Evolutionary conservation across 2,888 invertebrate genomes (phyloP).

Genomic region (Chouioia cunea): DNA sequence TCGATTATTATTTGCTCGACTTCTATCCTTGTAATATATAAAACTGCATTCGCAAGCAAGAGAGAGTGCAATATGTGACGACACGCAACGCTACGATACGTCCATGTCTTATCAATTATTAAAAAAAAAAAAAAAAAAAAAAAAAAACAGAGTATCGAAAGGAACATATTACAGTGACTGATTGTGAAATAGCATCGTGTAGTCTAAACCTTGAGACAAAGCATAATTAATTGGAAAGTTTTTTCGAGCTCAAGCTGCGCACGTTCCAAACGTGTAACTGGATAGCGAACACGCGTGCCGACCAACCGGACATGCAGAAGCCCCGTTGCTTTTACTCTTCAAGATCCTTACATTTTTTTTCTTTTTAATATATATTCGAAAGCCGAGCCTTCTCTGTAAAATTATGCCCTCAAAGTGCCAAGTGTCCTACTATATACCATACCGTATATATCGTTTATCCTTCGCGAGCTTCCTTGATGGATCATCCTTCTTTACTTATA

Average conservation of each 20-base stretch:
- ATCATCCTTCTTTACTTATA: too few relatives aligned
- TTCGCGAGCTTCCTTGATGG: slow-evolving; percentile 5
- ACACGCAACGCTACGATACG: too few relatives aligned
- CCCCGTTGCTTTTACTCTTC: slow-evolving; percentile 15
- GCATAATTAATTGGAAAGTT: slow-evolving; percentile 23
- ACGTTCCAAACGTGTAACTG: slow-evolving; percentile 19
- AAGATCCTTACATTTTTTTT: slow-evolving; percentile 19
- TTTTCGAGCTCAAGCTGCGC: slow-evolving; percentile 35
- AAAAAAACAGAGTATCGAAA: too few relatives aligned
- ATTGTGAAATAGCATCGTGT: too few relatives aligned
- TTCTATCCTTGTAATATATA: too few relatives aligned
- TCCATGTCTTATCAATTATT: too few relatives aligned
- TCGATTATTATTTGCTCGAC: too few relatives aligned
- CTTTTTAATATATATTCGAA: slow-evolving; percentile 40
- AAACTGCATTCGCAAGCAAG: too few relatives aligned
- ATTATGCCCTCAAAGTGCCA: slow-evolving; percentile 39
- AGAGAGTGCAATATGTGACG: too few relatives aligned
- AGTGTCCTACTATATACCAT: slow-evolving; percentile 1
- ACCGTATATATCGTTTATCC: not conserved
- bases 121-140: too few relatives aligned
- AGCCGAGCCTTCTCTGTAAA: slow-evolving; percentile 42
- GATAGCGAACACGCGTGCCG: slow-evolving; percentile 38
- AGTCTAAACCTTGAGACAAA: too few relatives aligned
- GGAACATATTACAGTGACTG: too few relatives aligned
- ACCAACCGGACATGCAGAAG: slow-evolving; percentile 51